Conservation (phyloP, 2,113 vertebrate species). For the Platycercus adscitus region DNA sequence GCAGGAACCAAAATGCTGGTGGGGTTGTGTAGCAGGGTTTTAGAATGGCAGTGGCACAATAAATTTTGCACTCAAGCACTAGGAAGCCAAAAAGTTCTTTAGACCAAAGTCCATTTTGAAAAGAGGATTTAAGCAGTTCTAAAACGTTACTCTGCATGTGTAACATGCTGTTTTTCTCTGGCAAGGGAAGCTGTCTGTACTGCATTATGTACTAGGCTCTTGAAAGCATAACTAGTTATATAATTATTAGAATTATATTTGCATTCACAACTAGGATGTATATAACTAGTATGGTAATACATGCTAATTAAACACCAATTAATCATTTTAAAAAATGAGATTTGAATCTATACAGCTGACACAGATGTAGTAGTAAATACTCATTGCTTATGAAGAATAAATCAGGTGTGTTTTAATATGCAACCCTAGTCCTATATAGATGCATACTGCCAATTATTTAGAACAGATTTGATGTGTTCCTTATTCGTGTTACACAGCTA, state of each 20-base stretch:
- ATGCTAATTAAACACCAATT: constrained; percentile 55
- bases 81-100: background rate
- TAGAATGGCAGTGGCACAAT: background rate
- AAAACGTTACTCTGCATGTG: background rate
- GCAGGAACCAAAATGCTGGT: background rate
- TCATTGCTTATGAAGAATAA: constrained; percentile 5
- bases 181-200: constrained; percentile 2
- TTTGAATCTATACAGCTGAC: background rate
- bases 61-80: background rate
- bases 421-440: background rate
- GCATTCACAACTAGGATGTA: constrained; percentile 11
- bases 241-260: constrained; percentile 60
- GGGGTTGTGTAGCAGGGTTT: background rate
- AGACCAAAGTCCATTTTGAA: background rate
- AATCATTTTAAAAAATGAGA: constrained; percentile 22
- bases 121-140: background rate
- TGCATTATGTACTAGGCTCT: constrained; percentile 3
- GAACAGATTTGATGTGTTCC: background rate
- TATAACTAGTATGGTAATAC: background rate
- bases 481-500: background rate
- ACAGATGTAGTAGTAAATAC: constrained; percentile 53
- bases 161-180: background rate
- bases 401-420: constrained; percentile 43
- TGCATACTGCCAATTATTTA: background rate
- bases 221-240: constrained; percentile 10